phyloP scores from a whole-genome alignment of 2,113 vertebrate species.

The Phylloscopus trochilus region DNA sequence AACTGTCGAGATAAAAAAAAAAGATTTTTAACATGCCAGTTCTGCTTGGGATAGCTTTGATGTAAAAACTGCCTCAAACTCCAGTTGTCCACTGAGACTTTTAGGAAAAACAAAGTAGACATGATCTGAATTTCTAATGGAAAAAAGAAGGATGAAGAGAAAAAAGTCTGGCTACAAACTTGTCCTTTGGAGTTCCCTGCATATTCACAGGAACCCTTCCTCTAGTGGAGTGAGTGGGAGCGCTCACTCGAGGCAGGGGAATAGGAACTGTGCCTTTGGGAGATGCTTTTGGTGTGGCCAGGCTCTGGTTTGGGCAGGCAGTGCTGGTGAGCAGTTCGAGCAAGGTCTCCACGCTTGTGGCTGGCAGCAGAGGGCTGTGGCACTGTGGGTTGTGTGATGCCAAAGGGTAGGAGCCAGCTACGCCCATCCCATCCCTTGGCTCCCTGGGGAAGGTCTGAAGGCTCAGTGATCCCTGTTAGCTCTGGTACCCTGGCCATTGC shows the following conservation, averaged over 20 bases:
- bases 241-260: accelerated
- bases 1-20: background rate
- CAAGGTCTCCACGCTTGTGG: accelerated
- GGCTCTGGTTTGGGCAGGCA: background rate
- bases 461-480: background rate
- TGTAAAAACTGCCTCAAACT: slow-evolving; percentile 41
- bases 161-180: background rate
- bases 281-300: background rate
- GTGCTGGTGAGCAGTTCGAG: background rate
- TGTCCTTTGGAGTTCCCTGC: background rate
- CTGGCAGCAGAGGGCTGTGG: background rate
- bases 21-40: background rate
- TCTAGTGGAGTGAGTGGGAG: background rate
- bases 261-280: background rate
- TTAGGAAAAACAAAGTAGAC: background rate
- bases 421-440: accelerated
- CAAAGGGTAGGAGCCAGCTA: background rate
- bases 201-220: background rate
- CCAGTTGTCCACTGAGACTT: slow-evolving; percentile 23
- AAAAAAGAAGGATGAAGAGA: background rate
- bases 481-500: background rate
- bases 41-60: slow-evolving; percentile 37
- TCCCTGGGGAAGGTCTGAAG: background rate
- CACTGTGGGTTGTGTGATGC: background rate
- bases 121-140: background rate